Percentiles rank a stretch among this genome's conserved stretches.
Evolutionary conservation across 2,888 invertebrate genomes (phyloP).

Genomic region (Heliconius cydno): DNA sequence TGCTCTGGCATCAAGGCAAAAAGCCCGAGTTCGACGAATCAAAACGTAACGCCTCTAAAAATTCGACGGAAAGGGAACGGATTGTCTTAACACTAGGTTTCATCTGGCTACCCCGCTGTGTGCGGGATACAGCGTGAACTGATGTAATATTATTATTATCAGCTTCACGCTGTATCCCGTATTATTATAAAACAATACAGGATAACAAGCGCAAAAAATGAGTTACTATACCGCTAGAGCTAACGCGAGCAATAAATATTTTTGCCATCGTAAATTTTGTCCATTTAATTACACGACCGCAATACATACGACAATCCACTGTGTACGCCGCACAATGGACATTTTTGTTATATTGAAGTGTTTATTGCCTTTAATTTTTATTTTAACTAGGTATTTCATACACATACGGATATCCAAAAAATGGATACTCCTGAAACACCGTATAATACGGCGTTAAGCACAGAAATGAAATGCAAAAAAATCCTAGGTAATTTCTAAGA

Average conservation of each 20-base stretch:
- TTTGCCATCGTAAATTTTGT: constrained; percentile 66
- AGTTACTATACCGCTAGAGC: constrained; percentile 9
- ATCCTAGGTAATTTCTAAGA: too few species aligned
- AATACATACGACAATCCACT: constrained; percentile 63
- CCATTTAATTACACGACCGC: constrained; percentile 67
- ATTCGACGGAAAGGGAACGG: too few species aligned
- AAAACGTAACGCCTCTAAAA: too few species aligned
- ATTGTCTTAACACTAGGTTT: too few species aligned
- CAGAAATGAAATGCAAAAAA: too few species aligned
- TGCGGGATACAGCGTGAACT: neutral
- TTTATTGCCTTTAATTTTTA: constrained; percentile 23
- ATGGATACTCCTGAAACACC: neutral
- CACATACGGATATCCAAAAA: neutral
- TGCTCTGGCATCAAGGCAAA: too few species aligned
- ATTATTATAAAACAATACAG: neutral
- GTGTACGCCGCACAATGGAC: constrained; percentile 70
- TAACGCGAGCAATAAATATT: constrained; percentile 54
- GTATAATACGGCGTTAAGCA: too few species aligned
- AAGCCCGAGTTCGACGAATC: too few species aligned
- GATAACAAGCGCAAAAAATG: neutral
- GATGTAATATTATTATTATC: too few species aligned
- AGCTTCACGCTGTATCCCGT: neutral
- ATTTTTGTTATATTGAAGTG: constrained; percentile 48
- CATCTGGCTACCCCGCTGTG: too few species aligned
- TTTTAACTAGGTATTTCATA: neutral